A percentile compares a stretch with the other conserved stretches of the same genome.
These are phyloP conservation scores for Sebastes miniatus DNA, from an alignment of 2,797 vertebrate genomes.

Conservation along the genomic window DNA sequence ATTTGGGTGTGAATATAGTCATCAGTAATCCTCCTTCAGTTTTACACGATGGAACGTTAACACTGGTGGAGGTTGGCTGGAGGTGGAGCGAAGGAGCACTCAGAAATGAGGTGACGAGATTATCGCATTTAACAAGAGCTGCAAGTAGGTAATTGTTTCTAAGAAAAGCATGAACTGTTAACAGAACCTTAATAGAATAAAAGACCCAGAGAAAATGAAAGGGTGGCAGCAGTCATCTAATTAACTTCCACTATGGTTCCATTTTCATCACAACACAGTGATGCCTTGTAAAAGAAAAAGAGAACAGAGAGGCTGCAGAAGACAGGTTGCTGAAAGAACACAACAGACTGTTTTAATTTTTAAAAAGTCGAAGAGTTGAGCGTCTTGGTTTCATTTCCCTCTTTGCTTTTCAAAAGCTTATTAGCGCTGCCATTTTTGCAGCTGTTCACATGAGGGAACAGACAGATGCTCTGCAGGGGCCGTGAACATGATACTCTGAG, in stretches of 20 bases:
- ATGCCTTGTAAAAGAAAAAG: not conserved
- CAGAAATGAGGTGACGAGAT: not conserved
- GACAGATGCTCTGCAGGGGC: not conserved
- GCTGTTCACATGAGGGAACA: not conserved
- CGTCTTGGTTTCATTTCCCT: not conserved
- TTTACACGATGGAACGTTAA: not conserved
- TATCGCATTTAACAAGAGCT: slow-evolving; percentile 8
- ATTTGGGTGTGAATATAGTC: not conserved
- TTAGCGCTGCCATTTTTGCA: not conserved
- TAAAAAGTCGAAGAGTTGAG: not conserved
- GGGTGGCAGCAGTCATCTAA: slow-evolving; percentile 9
- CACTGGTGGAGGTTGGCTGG: not conserved
- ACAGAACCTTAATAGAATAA: slow-evolving; percentile 25
- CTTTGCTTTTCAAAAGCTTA: not conserved
- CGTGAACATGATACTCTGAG: not conserved
- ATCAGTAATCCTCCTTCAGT: not conserved
- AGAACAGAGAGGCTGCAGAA: not conserved
- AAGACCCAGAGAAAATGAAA: slow-evolving; percentile 1
- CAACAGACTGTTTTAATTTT: not conserved
- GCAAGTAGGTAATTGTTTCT: slow-evolving; percentile 21
- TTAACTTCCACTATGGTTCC: slow-evolving; percentile 14
- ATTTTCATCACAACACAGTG: slow-evolving; percentile 9
- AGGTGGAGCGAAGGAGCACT: not conserved
- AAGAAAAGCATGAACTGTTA: slow-evolving; percentile 13
- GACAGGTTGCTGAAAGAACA: not conserved